These are phyloP conservation scores for Phrynosoma platyrhinos DNA, from an alignment of 2,113 vertebrate species.

Conservation along the genomic window DNA sequence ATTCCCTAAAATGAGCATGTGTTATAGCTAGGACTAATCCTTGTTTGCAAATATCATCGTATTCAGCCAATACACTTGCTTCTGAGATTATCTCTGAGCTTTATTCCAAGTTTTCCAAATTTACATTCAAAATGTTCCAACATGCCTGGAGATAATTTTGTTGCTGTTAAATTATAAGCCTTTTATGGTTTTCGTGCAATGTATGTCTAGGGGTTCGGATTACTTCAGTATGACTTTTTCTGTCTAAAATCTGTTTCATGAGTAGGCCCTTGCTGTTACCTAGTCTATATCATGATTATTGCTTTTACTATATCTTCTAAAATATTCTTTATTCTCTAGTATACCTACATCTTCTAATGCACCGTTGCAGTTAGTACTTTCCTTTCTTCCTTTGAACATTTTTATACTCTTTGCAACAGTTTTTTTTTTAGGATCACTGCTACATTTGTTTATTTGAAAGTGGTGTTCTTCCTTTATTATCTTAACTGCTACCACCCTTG, in stretches of 20 bases:
- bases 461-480: not conserved
- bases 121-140: not conserved
- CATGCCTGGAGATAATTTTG: too few relatives aligned
- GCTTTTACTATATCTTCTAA: not conserved
- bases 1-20: not conserved
- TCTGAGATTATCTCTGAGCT: not conserved
- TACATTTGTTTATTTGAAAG: too few relatives aligned
- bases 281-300: not conserved
- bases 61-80: not conserved
- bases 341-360: too few relatives aligned
- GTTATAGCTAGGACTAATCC: not conserved
- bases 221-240: not conserved
- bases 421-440: not conserved
- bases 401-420: too few relatives aligned
- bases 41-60: not conserved
- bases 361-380: not conserved
- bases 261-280: not conserved
- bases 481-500: not conserved
- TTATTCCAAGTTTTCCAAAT: not conserved
- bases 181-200: not conserved
- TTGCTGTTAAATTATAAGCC: too few relatives aligned
- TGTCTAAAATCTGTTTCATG: not conserved
- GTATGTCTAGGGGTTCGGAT: not conserved
- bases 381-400: not conserved
- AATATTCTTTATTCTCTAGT: not conserved